Conservation (phyloP, 2,113 vertebrate species). For the Phalacrocorax pelagicus region DNA sequence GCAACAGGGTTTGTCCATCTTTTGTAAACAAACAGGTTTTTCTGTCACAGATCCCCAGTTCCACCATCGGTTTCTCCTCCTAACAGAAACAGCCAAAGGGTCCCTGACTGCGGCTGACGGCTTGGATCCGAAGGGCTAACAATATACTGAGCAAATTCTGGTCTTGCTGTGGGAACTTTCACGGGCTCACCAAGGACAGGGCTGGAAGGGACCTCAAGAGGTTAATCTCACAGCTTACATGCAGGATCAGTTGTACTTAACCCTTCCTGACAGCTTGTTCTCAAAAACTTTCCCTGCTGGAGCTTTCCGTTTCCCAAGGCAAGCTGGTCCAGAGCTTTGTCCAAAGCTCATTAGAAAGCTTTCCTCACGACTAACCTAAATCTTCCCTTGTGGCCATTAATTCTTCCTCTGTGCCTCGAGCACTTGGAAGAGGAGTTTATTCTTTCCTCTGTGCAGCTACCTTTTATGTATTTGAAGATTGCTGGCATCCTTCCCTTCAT, state of each 20-base stretch:
- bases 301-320: not conserved
- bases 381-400: not conserved
- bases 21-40: not conserved
- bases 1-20: not conserved
- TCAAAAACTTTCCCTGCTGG: not conserved
- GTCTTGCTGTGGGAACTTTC: not conserved
- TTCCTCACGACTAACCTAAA: not conserved
- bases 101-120: not conserved
- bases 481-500: not conserved
- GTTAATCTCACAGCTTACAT: not conserved
- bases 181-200: not conserved
- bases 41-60: not conserved
- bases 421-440: not conserved
- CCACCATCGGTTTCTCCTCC: not conserved
- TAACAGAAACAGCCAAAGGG: not conserved
- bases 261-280: not conserved
- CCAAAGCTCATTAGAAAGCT: constrained; percentile 3
- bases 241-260: not conserved
- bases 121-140: not conserved
- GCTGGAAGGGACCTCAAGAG: not conserved
- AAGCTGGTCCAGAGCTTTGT: not conserved
- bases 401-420: not conserved
- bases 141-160: not conserved
- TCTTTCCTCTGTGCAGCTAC: not conserved
- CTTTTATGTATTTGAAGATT: not conserved